Percentiles rank a stretch among this genome's conserved stretches.
phyloP scores from a whole-genome alignment of 2,888 invertebrate species.

The Portevinia maculata region DNA sequence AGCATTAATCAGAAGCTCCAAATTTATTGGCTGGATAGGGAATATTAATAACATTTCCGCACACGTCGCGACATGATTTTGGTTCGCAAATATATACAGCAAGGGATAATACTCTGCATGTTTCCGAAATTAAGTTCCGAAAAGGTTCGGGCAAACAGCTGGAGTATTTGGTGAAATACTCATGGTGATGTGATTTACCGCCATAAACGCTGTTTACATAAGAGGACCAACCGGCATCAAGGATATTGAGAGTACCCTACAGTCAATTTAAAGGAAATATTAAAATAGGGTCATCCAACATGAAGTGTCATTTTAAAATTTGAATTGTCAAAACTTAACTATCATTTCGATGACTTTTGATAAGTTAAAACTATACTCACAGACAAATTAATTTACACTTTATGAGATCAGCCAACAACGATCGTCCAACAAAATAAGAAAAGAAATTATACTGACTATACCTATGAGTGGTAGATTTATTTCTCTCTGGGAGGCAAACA shows the following conservation, averaged over 20 bases:
- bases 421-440: no score
- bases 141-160: conserved; percentile 7
- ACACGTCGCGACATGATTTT: conserved; percentile 18
- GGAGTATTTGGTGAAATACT: conserved; percentile 3
- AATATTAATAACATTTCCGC: conserved; percentile 76
- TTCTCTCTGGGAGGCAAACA: no score
- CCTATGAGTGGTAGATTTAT: no score
- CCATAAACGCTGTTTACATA: not conserved
- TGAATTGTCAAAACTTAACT: no score
- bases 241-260: not conserved
- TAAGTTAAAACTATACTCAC: no score
- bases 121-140: conserved; percentile 2
- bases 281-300: no score
- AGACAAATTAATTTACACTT: no score
- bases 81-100: not conserved
- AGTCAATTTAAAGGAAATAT: no score
- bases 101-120: conserved; percentile 16
- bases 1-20: conserved; percentile 77
- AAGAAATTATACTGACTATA: no score
- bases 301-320: no score
- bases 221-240: not conserved
- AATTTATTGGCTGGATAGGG: conserved; percentile 77
- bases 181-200: not conserved
- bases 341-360: no score
- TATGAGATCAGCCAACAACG: no score